Percentiles rank a stretch among this genome's conserved stretches.
Conservation (phyloP, 2,888 invertebrate species). For the Erebia epiphron region DNA sequence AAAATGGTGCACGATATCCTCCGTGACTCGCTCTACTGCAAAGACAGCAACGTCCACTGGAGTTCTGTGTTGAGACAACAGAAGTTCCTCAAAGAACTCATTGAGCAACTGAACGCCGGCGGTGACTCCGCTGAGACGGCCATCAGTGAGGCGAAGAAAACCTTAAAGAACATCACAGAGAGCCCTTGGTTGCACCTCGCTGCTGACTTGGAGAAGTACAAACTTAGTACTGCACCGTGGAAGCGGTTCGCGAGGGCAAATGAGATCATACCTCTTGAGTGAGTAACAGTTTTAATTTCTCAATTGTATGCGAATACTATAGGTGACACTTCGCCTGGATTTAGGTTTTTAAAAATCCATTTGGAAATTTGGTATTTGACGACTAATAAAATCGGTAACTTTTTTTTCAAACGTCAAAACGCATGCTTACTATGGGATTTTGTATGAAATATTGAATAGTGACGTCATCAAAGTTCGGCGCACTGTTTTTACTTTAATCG, state of each 20-base stretch:
- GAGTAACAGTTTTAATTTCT: constrained; percentile 44
- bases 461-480: too few relatives aligned
- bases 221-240: constrained; percentile 81
- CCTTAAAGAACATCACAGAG: constrained; percentile 83
- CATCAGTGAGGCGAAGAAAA: constrained; percentile 77
- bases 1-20: constrained; percentile 82
- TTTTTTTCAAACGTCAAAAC: too few relatives aligned
- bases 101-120: constrained; percentile 82
- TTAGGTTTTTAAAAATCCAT: too few relatives aligned
- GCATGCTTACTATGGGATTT: too few relatives aligned
- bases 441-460: too few relatives aligned
- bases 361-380: too few relatives aligned
- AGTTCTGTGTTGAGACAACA: constrained; percentile 89
- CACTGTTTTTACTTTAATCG: too few relatives aligned
- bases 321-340: too few relatives aligned
- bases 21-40: constrained; percentile 64
- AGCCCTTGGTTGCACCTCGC: constrained; percentile 88
- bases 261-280: constrained; percentile 54
- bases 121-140: constrained; percentile 74
- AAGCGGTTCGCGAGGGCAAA: constrained; percentile 63
- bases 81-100: constrained; percentile 87
- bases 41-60: constrained; percentile 88
- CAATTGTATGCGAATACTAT: too few relatives aligned
- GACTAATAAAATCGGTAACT: too few relatives aligned
- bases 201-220: constrained; percentile 85